A percentile compares a stretch with the other conserved stretches of the same genome.
Evolutionary conservation across 2,797 vertebrate genomes (phyloP).

Genomic region (Sciurus vulgaris): DNA sequence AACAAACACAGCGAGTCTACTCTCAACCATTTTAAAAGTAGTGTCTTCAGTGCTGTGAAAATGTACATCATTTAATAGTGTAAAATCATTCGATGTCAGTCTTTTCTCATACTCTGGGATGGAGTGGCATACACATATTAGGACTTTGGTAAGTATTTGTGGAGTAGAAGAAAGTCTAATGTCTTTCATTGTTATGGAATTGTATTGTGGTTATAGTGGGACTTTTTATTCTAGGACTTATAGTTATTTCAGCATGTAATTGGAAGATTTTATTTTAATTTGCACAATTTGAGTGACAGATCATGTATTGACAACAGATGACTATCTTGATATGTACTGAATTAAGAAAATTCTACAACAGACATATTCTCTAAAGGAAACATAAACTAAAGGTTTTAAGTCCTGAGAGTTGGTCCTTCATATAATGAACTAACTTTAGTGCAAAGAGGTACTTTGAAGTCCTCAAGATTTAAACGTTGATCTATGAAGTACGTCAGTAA

Average conservation of each 20-base stretch:
- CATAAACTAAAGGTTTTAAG: background rate
- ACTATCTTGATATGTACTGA: background rate
- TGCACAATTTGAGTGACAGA: conserved; percentile 13
- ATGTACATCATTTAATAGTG: background rate
- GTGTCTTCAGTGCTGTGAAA: background rate
- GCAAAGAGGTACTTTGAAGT: background rate
- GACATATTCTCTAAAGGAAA: background rate
- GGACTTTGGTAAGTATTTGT: background rate
- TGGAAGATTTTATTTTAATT: background rate
- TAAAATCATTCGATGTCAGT: background rate
- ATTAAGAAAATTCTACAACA: conserved; percentile 35
- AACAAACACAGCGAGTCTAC: background rate
- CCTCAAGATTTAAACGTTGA: conserved; percentile 19
- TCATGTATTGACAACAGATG: background rate
- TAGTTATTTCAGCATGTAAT: background rate
- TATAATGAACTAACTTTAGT: background rate
- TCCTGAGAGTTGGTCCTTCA: background rate
- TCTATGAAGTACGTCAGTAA: background rate
- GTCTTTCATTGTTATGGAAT: background rate
- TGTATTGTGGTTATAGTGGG: background rate
- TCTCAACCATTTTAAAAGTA: background rate
- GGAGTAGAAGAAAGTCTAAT: background rate
- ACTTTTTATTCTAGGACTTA: background rate
- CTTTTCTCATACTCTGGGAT: background rate
- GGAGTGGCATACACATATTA: background rate